These are phyloP conservation scores for Kryphioiulus occultus DNA, from an alignment of 2,888 invertebrate species.

Conservation along the genomic window DNA sequence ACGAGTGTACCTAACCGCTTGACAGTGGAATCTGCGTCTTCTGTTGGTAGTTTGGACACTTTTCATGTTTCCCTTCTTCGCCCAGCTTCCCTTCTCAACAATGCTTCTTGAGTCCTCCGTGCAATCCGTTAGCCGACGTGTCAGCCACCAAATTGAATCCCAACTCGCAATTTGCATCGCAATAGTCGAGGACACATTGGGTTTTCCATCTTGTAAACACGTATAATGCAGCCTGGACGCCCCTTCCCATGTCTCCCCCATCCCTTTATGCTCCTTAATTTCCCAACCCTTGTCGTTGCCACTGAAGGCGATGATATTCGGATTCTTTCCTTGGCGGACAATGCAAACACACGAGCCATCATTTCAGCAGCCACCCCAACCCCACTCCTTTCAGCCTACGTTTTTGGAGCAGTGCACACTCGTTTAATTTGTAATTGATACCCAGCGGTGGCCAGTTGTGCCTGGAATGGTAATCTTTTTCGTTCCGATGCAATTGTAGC, in stretches of 20 bases:
- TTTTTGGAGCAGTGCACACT: no score
- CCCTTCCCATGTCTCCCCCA: background rate
- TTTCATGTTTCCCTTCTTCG: background rate
- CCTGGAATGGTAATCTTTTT: background rate
- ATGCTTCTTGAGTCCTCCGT: background rate
- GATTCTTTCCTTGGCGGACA: background rate
- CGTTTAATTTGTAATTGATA: background rate
- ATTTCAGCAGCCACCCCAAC: background rate
- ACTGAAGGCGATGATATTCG: background rate
- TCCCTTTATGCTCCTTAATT: background rate
- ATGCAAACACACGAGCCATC: background rate
- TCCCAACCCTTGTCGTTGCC: background rate
- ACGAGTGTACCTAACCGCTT: no score
- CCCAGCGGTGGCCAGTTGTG: background rate
- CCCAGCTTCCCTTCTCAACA: background rate
- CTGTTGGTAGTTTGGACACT: no score
- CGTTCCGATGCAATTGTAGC: background rate
- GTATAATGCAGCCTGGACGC: background rate
- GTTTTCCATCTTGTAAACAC: constrained; percentile 11
- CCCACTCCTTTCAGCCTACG: no score
- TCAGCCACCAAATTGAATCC: constrained; percentile 25
- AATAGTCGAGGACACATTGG: constrained; percentile 30
- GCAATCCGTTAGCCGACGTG: background rate
- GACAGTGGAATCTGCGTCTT: no score
- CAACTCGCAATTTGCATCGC: constrained; percentile 4